Evolutionary conservation across 2,797 vertebrate species (phyloP).

Genomic region (Falco novaeseelandiae): DNA sequence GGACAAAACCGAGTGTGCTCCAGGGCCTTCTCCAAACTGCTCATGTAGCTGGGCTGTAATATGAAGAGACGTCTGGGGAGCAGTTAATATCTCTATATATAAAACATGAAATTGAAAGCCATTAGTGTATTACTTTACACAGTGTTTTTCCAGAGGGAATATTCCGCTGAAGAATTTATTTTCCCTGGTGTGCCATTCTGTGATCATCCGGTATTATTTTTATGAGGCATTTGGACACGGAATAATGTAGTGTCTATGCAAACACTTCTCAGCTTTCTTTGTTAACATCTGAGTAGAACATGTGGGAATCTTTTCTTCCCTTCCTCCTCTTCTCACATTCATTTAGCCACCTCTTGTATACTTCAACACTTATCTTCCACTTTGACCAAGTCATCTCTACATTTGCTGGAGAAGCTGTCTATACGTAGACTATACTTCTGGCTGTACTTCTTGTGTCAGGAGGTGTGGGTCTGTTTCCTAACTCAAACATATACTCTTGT

Average conservation of each 20-base stretch:
- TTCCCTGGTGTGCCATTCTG: slow-evolving; percentile 66
- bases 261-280: slow-evolving; percentile 78
- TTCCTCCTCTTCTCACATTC: slow-evolving; percentile 57
- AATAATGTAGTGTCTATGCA: slow-evolving; percentile 78
- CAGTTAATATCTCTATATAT: slow-evolving; percentile 74
- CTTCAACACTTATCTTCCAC: not conserved
- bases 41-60: slow-evolving; percentile 66
- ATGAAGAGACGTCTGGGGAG: slow-evolving; percentile 70
- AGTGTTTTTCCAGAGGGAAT: slow-evolving; percentile 74
- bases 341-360: slow-evolving; percentile 24
- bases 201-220: slow-evolving; percentile 75
- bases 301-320: slow-evolving; percentile 64
- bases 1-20: not conserved
- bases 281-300: slow-evolving; percentile 77
- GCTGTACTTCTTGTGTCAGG: not conserved
- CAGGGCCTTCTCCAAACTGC: slow-evolving; percentile 38
- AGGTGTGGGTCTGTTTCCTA: not conserved
- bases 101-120: slow-evolving; percentile 76
- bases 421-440: not conserved
- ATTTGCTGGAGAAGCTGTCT: not conserved
- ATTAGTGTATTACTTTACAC: slow-evolving; percentile 77
- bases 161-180: slow-evolving; percentile 68
- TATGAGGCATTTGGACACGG: slow-evolving; percentile 75
- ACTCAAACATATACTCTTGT: not conserved
- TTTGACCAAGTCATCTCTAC: not conserved